A percentile compares a stretch with the other conserved stretches of the same genome.
These are phyloP conservation scores for Podarcis cretensis DNA, from an alignment of 2,113 vertebrate species.

Conservation along the genomic window DNA sequence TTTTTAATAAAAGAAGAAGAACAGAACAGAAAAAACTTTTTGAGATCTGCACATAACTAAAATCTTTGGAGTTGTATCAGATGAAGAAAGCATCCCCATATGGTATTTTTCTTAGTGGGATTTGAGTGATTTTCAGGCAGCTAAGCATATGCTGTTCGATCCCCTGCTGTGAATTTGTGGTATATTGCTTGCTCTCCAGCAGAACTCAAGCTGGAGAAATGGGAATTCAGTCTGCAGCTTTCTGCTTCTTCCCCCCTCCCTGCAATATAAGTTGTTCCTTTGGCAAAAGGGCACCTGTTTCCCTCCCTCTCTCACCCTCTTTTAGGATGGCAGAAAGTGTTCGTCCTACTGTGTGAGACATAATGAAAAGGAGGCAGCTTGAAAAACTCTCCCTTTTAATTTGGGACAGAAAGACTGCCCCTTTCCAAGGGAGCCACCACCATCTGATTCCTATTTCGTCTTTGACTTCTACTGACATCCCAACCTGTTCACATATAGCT, in stretches of 20 bases:
- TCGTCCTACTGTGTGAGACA: not conserved
- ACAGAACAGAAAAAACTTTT: not conserved
- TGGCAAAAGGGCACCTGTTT: conserved; percentile 66
- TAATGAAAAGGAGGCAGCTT: not conserved
- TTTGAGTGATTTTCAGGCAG: not conserved
- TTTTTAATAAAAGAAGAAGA: not conserved
- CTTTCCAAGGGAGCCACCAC: not conserved
- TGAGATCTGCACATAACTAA: not conserved
- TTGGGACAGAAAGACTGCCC: not conserved
- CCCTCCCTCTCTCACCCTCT: conserved; percentile 37
- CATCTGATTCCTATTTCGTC: conserved; percentile 57
- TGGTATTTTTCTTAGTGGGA: conserved; percentile 20
- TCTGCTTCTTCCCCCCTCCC: conserved; percentile 28
- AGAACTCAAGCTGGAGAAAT: conserved; percentile 48
- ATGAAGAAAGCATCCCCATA: conserved; percentile 25
- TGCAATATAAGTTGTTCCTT: conserved; percentile 54
- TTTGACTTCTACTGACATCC: conserved; percentile 60
- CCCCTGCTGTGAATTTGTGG: conserved; percentile 9
- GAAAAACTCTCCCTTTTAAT: not conserved
- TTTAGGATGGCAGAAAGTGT: conserved; percentile 65
- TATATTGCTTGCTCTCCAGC: conserved; percentile 35
- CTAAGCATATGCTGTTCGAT: conserved; percentile 2
- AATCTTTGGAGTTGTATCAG: not conserved
- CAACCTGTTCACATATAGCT: not conserved
- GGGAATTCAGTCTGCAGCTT: conserved; percentile 60